phyloP scores from a whole-genome alignment of 2,797 vertebrate species.

The Sebastes iracundus region DNA sequence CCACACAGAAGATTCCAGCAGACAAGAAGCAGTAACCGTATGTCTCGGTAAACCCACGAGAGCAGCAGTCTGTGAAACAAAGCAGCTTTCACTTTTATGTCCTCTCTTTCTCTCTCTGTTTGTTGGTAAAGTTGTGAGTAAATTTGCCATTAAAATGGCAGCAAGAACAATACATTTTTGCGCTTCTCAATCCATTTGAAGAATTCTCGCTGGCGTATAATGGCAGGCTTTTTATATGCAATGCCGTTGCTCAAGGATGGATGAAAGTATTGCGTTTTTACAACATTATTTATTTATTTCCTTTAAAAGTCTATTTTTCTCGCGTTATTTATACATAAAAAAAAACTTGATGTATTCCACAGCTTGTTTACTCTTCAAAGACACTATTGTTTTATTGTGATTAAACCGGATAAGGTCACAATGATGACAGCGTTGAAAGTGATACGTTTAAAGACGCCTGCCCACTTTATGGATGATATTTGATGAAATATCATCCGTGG shows the following conservation, averaged over 20 bases:
- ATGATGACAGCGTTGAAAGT: not conserved
- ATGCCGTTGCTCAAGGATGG: constrained; percentile 44
- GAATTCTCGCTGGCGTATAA: constrained; percentile 49
- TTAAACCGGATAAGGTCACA: constrained; percentile 22
- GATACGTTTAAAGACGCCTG: constrained; percentile 10
- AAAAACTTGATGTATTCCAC: not conserved
- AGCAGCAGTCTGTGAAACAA: constrained; percentile 77
- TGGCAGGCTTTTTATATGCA: constrained; percentile 53
- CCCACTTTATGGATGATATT: not conserved
- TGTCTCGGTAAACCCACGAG: constrained; percentile 73
- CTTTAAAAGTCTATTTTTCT: constrained; percentile 43
- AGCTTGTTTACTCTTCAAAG: constrained; percentile 18
- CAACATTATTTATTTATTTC: constrained; percentile 47
- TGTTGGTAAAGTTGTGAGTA: constrained; percentile 69
- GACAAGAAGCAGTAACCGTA: constrained; percentile 55
- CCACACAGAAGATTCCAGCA: constrained; percentile 67
- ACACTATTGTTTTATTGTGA: not conserved
- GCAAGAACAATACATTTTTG: constrained; percentile 52
- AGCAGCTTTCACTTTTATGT: constrained; percentile 72
- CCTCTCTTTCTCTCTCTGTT: constrained; percentile 31
- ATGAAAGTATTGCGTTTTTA: constrained; percentile 52
- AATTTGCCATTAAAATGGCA: constrained; percentile 76
- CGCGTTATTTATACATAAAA: constrained; percentile 31
- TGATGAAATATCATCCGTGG: not conserved
- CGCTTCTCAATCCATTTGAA: constrained; percentile 66